Evolutionary conservation across 2,888 invertebrate species (phyloP), one percentile per base, ranked within the genome.

Genomic region (Heliconius ethilla): DNA sequence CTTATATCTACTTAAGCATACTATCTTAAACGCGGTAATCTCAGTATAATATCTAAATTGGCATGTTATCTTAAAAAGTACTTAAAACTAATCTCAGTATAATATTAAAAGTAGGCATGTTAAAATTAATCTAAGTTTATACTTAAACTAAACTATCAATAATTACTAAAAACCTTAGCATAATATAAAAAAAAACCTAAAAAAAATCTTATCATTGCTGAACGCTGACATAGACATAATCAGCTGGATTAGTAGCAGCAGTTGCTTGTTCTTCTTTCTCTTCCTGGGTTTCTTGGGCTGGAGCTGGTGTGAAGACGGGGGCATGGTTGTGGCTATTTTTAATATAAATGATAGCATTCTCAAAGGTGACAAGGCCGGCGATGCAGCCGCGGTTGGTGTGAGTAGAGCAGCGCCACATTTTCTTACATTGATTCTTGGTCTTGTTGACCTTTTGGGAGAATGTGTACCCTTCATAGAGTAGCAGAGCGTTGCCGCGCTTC

Each of bases 391-490:
- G 75, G 22, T 77, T 78, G 67, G 82, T 79, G 70, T 86, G 85
- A 0, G 84, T 83, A 1, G 85, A 84, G 63, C 86, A 87, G 18
- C 82, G 73, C 85, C 86, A 86, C 33, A 84, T 78, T 27, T 77
- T 78, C 27, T 83, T 86, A 7, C 37, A 66, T 51, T 25, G 51
- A 51, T 51, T 66, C 29, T 75, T 65, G 4, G 51, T n/a, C 10
- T 66, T 40, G 29, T 81, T n/a, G 76, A 76, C 72, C 74, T 76
- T 66, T 29, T 75, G 51, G 11, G 75, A 84, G 81, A 87, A 88
- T 0, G 84, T 86, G 76, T 85, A 88, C 0, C 85, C 85, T 0
- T 77, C 81, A 5, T 85, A 65, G 15, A 80, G 75, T 18, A 89
- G 81, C 33, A 88, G 76, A 15, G 74, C 79, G 45, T 85, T 87